Base-by-base conservation (phyloP, 2,888 invertebrate species). In the Carabus problematicus region DNA sequence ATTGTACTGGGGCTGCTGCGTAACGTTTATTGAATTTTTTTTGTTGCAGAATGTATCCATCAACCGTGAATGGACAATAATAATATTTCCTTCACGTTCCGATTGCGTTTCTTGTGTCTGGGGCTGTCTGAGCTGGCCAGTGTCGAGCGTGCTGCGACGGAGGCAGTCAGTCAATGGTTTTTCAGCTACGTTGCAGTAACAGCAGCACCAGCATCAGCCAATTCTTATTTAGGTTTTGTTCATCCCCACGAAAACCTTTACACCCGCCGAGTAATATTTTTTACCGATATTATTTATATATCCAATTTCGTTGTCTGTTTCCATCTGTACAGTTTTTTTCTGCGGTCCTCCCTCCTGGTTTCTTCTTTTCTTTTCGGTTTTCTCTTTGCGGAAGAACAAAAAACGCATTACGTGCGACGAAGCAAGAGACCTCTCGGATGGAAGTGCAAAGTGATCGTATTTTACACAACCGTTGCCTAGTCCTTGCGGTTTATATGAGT, bases 211-310 rank as follows among this genome's bases (percentile, higher is more conserved):
- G 29, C 45, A 45, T 6, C 43, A n/a, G 11, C 45, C 60, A 60
- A 60, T 60, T 41, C 39, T 47, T 43, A 45, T 60, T 60, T 60
- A 60, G 29, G 60, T 47, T 60, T 45, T 43, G 60, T 45, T 60
- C 60, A 42, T 18, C 43, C 42, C 43, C 43, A 43, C 59, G 43
- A 18, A 52, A 52, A 18, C 14, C 52, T 16, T 14, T 14, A 14
- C 18, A 18, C 16, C 8, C 9, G 14, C 52, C 39, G 29, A 29
- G 62, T 62, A 62, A 62, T 52, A 49, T 63, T 63, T 63, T 63
- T 63, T 63, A 49, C 54, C 63, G 54, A 63, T 63, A 63, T 63
- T 63, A 63, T 63, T 63, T 63, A 63, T 63, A 63, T 63, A 63
- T 63, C 63, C 63, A 63, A 63, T 63, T 63, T 54, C 63, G 63